Evolutionary conservation across 1,140 invertebrate species (phyloP), one percentile per base, ranked within the genome.

Genomic region (Brachionus angularis): DNA sequence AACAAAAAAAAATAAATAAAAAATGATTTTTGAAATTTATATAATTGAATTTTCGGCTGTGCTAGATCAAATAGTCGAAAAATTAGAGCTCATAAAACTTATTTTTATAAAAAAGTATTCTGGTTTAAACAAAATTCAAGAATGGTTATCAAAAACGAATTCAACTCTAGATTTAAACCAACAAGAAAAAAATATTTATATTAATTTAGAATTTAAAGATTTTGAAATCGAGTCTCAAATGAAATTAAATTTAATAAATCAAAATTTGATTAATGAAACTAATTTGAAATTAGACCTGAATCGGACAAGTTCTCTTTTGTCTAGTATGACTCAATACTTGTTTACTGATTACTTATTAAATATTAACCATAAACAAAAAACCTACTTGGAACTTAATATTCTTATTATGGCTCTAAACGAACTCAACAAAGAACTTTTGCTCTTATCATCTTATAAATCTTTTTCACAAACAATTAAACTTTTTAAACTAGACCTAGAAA

Each of bases 81-180:
- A 58, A 23, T 12, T 58, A 25, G 53, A 58, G 25, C 10, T 58
- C 5, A 36, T 58, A 12, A 58, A 58, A 23, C 10, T 58, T 8
- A 58, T 23, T 25, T 58, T 58, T 39, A 36, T 39, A 27, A 58
- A 39, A 23, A 39, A 42, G 12, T 58, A 58, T 39, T 39, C 34
- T 7, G 39, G 39, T 39, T 36, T 58, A 23, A 18, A 39, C 27
- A 18, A 10, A 58, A 58, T 58, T 1, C 16, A 36, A 10, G 34
- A 33, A 31, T 55, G 52, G 52, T n/a, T n/a, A n/a, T 33, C 16
- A 14, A 55, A 31, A 16, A 36, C n/a, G n/a, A n/a, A n/a, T n/a
- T n/a, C n/a, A n/a, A n/a, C n/a, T n/a, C n/a, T n/a, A n/a, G n/a
- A n/a, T n/a, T n/a, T n/a, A n/a, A n/a, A n/a, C n/a, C n/a, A n/a